Evolutionary conservation across 2,888 invertebrate genomes (phyloP).

Genomic region (Myopa testacea): DNA sequence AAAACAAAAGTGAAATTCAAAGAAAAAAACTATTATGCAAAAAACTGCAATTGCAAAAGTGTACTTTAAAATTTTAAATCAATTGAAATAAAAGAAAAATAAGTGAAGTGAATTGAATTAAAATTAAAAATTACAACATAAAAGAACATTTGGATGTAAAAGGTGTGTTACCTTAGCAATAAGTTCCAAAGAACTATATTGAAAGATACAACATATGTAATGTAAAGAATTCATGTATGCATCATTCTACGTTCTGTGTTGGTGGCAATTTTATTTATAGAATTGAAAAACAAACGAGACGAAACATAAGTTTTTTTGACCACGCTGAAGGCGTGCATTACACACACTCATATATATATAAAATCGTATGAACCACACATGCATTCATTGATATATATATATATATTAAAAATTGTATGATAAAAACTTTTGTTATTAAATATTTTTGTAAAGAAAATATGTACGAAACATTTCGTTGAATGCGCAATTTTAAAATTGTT

Average conservation of each 20-base stretch:
- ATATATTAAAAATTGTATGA: neutral
- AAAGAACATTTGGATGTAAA: no score
- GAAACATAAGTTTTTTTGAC: constrained; percentile 22
- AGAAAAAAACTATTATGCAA: constrained; percentile 16
- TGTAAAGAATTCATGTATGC: no score
- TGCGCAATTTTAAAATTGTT: constrained; percentile 8
- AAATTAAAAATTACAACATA: no score
- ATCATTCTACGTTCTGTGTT: constrained; percentile 3
- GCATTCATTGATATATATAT: constrained; percentile 38
- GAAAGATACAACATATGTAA: no score
- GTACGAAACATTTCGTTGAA: constrained; percentile 25
- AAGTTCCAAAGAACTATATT: no score
- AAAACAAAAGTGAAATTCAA: constrained; percentile 13
- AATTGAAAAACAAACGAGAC: constrained; percentile 12
- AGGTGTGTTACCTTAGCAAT: no score
- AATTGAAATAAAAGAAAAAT: neutral
- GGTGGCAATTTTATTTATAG: neutral
- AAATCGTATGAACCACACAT: neutral
- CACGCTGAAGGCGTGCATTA: constrained; percentile 15
- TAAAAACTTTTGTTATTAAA: constrained; percentile 37
- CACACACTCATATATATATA: neutral
- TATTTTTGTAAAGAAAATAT: constrained; percentile 30
- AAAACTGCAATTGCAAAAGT: constrained; percentile 6
- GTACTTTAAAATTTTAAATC: constrained; percentile 3
- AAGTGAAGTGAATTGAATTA: no score